phyloP scores from a whole-genome alignment of 2,113 vertebrate genomes.

The Tychaedon coryphoeus region DNA sequence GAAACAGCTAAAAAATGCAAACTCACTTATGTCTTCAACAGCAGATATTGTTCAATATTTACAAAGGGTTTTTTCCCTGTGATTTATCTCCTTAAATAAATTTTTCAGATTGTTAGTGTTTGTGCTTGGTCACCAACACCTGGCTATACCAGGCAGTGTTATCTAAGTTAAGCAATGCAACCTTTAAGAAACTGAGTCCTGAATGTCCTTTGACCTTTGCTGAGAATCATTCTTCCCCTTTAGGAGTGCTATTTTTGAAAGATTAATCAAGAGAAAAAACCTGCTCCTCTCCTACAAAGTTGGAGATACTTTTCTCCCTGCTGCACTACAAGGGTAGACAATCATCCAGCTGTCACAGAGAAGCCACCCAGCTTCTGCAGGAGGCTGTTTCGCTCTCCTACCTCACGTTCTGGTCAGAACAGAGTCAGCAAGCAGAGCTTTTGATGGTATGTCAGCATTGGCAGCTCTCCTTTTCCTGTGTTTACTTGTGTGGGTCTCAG shows the following conservation, averaged over 20 bases:
- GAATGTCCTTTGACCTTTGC: neutral
- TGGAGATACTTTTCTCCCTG: neutral
- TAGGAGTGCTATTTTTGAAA: neutral
- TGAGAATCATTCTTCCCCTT: neutral
- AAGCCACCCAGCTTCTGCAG: neutral
- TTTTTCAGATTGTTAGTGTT: neutral
- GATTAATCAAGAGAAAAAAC: neutral
- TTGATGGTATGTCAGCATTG: accelerated
- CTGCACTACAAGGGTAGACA: neutral
- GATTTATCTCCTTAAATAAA: neutral
- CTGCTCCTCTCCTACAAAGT: accelerated
- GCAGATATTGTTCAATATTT: neutral
- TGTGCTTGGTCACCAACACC: neutral
- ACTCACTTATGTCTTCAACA: neutral
- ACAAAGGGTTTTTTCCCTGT: neutral
- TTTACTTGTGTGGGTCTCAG: neutral
- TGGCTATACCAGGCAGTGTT: neutral
- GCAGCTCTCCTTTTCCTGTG: neutral
- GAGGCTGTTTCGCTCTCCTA: accelerated
- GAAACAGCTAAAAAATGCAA: neutral
- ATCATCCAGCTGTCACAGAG: neutral
- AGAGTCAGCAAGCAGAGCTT: neutral
- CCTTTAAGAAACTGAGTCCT: neutral
- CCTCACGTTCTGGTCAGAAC: accelerated
- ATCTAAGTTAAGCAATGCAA: neutral